These are phyloP conservation scores for Dipodomys spectabilis DNA, from an alignment of 2,113 vertebrate genomes.

Conservation along the genomic window DNA sequence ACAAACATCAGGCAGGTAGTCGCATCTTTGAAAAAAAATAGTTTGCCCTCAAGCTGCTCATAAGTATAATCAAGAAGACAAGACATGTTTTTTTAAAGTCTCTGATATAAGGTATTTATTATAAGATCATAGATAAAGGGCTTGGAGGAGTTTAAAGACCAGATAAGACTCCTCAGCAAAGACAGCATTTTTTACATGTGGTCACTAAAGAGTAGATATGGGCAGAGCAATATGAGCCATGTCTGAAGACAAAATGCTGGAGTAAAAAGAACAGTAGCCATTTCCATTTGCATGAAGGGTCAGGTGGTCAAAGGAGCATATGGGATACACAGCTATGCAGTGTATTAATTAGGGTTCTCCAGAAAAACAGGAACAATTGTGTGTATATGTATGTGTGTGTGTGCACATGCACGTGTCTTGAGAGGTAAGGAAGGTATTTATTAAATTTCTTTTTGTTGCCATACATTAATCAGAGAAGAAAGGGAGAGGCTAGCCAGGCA, in stretches of 20 bases:
- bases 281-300: background rate
- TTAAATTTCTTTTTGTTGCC: too few relatives aligned
- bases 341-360: background rate
- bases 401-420: too few relatives aligned
- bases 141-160: background rate
- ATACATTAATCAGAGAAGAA: too few relatives aligned
- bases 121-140: background rate
- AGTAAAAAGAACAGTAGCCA: background rate
- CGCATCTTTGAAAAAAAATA: background rate
- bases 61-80: background rate
- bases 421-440: too few relatives aligned
- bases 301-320: background rate
- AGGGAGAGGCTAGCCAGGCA: background rate
- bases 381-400: too few relatives aligned
- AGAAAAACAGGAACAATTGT: background rate
- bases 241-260: background rate
- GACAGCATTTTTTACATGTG: background rate
- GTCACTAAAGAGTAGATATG: background rate
- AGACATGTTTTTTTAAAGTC: background rate
- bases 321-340: background rate
- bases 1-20: background rate
- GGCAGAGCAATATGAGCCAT: background rate
- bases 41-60: background rate
- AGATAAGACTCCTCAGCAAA: background rate
- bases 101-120: background rate